Percentiles rank a stretch among this genome's conserved stretches.
These are phyloP conservation scores for Oceanites oceanicus DNA, from an alignment of 2,113 vertebrate genomes.

Conservation along the genomic window DNA sequence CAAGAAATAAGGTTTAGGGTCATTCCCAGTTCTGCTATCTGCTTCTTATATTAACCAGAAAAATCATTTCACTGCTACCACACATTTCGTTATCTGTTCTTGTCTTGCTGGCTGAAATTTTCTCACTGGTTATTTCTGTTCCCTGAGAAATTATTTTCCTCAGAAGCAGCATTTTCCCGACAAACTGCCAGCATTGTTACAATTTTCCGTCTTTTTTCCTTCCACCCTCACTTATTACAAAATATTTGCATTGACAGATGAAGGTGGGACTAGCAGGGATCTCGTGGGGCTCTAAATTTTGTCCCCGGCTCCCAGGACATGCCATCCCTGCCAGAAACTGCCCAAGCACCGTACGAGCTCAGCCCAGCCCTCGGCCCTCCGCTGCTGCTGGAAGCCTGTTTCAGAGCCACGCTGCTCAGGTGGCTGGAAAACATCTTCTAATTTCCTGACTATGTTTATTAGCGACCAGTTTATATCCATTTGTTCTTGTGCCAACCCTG, in stretches of 20 bases:
- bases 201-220: neutral
- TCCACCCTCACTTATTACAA: neutral
- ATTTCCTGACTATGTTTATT: slow-evolving; percentile 6
- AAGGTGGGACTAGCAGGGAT: neutral
- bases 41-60: neutral
- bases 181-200: neutral
- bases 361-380: neutral
- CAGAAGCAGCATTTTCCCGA: neutral
- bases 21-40: neutral
- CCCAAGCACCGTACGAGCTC: neutral
- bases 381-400: neutral
- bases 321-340: neutral
- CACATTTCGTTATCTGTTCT: neutral
- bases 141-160: neutral
- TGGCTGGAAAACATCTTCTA: slow-evolving; percentile 28
- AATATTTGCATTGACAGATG: neutral
- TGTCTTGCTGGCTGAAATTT: neutral
- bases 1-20: neutral
- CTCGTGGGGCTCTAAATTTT: neutral
- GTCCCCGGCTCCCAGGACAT: neutral
- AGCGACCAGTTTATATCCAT: slow-evolving; percentile 8
- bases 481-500: slow-evolving; percentile 20
- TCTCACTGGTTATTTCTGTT: neutral
- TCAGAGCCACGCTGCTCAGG: neutral
- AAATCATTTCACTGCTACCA: neutral